phyloP scores from a whole-genome alignment of 2,113 vertebrate species.

The Sarotherodon lohbergeri region DNA sequence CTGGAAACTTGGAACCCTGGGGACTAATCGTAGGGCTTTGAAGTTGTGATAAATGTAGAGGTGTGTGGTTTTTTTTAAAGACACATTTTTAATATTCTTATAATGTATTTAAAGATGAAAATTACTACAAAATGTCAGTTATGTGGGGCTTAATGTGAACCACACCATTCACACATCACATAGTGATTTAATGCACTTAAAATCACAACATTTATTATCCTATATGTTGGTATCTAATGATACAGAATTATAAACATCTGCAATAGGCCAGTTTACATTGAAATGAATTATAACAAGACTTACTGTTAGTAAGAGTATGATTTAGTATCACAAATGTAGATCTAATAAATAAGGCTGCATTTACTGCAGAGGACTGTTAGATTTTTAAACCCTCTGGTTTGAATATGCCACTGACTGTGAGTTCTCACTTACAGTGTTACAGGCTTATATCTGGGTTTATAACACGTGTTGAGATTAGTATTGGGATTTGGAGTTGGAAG shows the following conservation, averaged over 20 bases:
- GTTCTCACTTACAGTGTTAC: constrained; percentile 5
- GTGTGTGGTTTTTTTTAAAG: neutral
- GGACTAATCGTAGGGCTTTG: neutral
- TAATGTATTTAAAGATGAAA: neutral
- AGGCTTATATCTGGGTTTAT: constrained; percentile 13
- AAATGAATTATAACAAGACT: neutral
- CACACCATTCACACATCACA: neutral
- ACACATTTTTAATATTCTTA: neutral
- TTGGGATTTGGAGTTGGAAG: constrained; percentile 26
- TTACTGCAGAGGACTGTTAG: neutral
- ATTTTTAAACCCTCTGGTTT: neutral
- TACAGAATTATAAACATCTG: neutral
- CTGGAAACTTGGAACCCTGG: neutral
- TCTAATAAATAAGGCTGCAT: neutral
- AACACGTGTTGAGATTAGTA: constrained; percentile 19
- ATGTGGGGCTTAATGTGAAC: neutral
- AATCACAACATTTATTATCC: neutral
- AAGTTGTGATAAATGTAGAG: neutral
- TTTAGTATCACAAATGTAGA: neutral
- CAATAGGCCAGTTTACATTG: neutral
- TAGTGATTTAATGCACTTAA: neutral
- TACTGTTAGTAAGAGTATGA: neutral
- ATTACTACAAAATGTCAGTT: neutral
- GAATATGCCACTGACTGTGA: neutral
- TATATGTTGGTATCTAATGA: neutral